Evolutionary conservation across 2,797 vertebrate species (phyloP).

Genomic region (Falco columbarius): DNA sequence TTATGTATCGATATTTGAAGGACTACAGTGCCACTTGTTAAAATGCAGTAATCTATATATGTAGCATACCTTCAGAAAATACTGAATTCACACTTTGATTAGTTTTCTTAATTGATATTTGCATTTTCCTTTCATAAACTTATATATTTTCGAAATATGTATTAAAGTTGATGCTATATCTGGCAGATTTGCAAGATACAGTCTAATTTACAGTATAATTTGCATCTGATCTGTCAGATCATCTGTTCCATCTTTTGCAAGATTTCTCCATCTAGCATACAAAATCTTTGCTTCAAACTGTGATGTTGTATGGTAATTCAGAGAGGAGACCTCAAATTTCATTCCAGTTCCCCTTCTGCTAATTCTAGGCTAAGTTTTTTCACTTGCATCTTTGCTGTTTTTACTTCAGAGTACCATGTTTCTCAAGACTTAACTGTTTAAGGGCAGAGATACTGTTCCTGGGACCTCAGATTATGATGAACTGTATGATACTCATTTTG

Average conservation of each 20-base stretch:
- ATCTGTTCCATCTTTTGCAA: neutral
- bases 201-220: neutral
- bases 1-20: neutral
- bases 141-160: neutral
- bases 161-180: neutral
- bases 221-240: neutral
- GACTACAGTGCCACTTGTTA: neutral
- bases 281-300: neutral
- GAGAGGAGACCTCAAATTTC: neutral
- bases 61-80: neutral
- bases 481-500: neutral
- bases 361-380: neutral
- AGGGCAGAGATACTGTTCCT: neutral
- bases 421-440: neutral
- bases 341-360: neutral
- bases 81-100: neutral
- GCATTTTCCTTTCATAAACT: neutral
- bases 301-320: neutral
- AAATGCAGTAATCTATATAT: neutral
- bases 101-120: neutral
- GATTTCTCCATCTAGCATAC: neutral
- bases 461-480: neutral
- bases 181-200: neutral
- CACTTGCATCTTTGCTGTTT: neutral
- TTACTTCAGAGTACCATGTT: neutral